phyloP scores from a whole-genome alignment of 2,888 invertebrate species.

The Agriotes lineatus region DNA sequence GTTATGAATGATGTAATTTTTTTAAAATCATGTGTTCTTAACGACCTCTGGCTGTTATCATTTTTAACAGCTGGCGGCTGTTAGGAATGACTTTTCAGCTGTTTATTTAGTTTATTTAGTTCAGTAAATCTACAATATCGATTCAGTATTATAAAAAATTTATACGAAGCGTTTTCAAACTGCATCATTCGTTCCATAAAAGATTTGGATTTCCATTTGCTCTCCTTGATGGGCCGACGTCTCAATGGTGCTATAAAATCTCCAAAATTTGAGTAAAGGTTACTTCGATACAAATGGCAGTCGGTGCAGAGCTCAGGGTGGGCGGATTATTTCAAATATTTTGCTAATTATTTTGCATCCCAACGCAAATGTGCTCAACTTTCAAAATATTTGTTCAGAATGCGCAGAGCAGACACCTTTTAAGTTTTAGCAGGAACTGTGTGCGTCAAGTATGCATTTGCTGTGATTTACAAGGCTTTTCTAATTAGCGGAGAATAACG shows the following conservation, averaged over 20 bases:
- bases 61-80: too few relatives aligned
- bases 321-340: slow-evolving; percentile 1
- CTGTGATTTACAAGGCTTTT: slow-evolving; percentile 1
- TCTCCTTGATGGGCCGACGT: neutral
- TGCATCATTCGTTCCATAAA: neutral
- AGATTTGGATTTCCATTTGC: neutral
- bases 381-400: neutral
- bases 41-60: too few relatives aligned
- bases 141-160: too few relatives aligned
- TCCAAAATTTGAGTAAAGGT: neutral
- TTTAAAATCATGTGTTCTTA: too few relatives aligned
- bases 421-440: slow-evolving; percentile 1
- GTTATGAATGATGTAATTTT: too few relatives aligned
- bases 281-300: neutral
- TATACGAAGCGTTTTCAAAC: neutral
- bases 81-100: too few relatives aligned
- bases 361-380: neutral
- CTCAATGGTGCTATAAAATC: neutral
- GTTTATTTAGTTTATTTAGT: too few relatives aligned
- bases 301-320: too few relatives aligned
- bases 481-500: neutral
- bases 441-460: slow-evolving; percentile 5
- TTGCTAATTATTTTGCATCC: neutral
- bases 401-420: neutral
- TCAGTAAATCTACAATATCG: too few relatives aligned